Conservation (phyloP, 2,113 vertebrate species). For the Formicarius rufipectus region DNA sequence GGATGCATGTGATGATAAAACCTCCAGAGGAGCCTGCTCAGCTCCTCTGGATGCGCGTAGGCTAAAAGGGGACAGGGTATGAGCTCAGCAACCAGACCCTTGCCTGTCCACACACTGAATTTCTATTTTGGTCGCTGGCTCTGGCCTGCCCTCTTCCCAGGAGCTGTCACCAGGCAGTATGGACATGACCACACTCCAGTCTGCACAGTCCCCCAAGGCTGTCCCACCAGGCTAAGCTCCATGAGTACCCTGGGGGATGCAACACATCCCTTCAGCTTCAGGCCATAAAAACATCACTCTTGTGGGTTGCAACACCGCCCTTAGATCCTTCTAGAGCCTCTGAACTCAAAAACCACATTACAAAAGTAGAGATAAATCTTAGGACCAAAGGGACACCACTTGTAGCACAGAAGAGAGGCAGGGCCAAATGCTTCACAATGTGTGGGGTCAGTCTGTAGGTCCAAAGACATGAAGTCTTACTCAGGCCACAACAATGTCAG, state of each 20-base stretch:
- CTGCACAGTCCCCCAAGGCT: background rate
- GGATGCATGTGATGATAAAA: background rate
- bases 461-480: background rate
- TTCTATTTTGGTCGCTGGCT: background rate
- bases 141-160: background rate
- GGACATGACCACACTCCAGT: background rate
- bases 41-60: background rate
- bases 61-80: background rate
- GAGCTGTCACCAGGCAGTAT: background rate
- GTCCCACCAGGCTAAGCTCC: background rate
- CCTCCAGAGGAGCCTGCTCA: background rate
- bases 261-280: background rate
- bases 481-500: accelerated
- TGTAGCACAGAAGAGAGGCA: background rate
- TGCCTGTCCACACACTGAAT: background rate
- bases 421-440: background rate
- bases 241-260: background rate
- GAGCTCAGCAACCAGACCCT: accelerated
- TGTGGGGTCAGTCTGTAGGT: background rate
- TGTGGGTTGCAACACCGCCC: background rate
- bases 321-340: background rate
- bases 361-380: background rate
- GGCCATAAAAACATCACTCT: background rate
- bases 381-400: background rate
- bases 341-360: background rate